A percentile compares a stretch with the other conserved stretches of the same genome.
phyloP scores from a whole-genome alignment of 2,797 vertebrate genomes.

The Setipinna tenuifilis region DNA sequence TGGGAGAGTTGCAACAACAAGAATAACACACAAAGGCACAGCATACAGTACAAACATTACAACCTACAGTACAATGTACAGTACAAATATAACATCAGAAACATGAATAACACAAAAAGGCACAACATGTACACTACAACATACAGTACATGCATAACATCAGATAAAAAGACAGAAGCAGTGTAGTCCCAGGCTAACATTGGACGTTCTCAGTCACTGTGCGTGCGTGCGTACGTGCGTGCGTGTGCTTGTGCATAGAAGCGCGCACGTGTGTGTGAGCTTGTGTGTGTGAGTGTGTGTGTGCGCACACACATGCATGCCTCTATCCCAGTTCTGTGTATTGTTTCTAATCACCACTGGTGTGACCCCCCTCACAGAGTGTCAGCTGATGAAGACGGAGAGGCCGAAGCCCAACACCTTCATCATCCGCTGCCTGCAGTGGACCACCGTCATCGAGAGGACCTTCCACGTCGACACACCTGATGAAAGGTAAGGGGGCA shows the following conservation, averaged over 20 bases:
- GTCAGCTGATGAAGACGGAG: slow-evolving; percentile 98
- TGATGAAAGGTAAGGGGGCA: slow-evolving; percentile 85
- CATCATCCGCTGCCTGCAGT: slow-evolving; percentile 98
- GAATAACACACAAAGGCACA: too few species aligned
- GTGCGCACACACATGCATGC: not conserved
- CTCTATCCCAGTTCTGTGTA: not conserved
- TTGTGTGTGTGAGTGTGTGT: not conserved
- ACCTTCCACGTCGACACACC: slow-evolving; percentile 96
- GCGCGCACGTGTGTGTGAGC: not conserved
- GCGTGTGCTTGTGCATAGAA: not conserved
- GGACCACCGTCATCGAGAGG: slow-evolving; percentile 97
- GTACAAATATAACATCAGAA: too few species aligned
- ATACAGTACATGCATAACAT: too few species aligned
- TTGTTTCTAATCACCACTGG: not conserved
- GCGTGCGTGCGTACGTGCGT: not conserved
- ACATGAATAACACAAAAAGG: too few species aligned
- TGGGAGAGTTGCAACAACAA: too few species aligned
- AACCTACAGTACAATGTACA: too few species aligned
- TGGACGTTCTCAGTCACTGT: too few species aligned
- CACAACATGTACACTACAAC: too few species aligned
- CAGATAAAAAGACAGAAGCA: too few species aligned
- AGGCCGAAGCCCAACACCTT: slow-evolving; percentile 97
- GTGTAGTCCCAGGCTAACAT: too few species aligned
- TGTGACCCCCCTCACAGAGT: slow-evolving; percentile 80
- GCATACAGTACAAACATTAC: too few species aligned